Evolutionary conservation across 1,140 invertebrate genomes (phyloP), one percentile per base, ranked within the genome.

Genomic region (Diachasma alloeum): DNA sequence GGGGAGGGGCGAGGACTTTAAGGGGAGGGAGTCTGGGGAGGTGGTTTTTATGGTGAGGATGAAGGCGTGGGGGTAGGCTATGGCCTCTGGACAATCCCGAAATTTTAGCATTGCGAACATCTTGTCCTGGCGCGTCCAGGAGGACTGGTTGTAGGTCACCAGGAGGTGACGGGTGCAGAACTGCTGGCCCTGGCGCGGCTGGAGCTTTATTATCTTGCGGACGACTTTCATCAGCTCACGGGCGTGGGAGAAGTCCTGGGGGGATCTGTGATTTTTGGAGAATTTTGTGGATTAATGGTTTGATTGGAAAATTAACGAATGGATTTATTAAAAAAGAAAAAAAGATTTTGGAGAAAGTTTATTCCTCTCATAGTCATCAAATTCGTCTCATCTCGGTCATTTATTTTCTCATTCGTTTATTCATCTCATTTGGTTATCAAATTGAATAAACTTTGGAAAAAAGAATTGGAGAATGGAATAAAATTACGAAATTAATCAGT

Each of bases 211-310:
- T 72, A 90, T 86, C n/a, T 83, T 83, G 71, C 88, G 84, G 53
- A 89, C 86, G 5, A 90, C 80, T 83, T 86, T 88, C 85, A 89
- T 86, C 59, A 90, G 82, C 76, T 90, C 88, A 70, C 83, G 87
- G 24, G 82, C 85, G 66, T 86, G 82, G 0, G 71, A 59, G 79
- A 90, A 89, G 70, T 42, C 39, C 39, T 11, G 39, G 39, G 10
- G 13, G 1, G 39, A 11, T 6, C 31, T 31, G 31, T 6, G n/a
- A n/a, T n/a, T n/a, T n/a, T n/a, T n/a, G n/a, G n/a, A n/a, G n/a
- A n/a, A n/a, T n/a, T n/a, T n/a, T n/a, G n/a, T n/a, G n/a, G n/a
- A n/a, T n/a, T n/a, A n/a, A n/a, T n/a, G n/a, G n/a, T n/a, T n/a
- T n/a, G n/a, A n/a, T n/a, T n/a, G n/a, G n/a, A n/a, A n/a, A n/a